Evolutionary conservation across 2,113 vertebrate species (phyloP).

Genomic region (Etheostoma spectabile): DNA sequence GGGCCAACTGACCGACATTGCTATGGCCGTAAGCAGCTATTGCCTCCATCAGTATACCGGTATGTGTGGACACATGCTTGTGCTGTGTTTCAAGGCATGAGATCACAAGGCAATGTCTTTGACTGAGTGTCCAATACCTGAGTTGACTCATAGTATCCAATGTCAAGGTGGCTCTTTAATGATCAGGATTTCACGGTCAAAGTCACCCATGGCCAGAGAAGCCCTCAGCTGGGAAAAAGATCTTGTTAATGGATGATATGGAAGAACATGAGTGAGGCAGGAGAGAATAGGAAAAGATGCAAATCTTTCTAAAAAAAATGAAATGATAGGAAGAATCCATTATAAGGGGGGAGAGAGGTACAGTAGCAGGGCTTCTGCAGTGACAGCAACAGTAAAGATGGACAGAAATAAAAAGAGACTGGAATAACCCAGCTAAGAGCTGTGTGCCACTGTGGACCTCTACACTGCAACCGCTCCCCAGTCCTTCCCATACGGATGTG

Average conservation of each 20-base stretch:
- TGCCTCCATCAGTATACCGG: neutral
- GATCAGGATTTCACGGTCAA: conserved; percentile 21
- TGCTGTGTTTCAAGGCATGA: neutral
- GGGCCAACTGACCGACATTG: neutral
- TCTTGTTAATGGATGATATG: neutral
- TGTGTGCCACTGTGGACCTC: conserved; percentile 8
- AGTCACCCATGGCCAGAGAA: conserved; percentile 7
- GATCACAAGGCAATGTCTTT: conserved; percentile 3
- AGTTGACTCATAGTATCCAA: conserved; percentile 32
- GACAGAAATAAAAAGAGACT: neutral
- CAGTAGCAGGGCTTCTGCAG: conserved; percentile 7
- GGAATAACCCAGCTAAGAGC: conserved; percentile 31
- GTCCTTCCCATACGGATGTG: conserved; percentile 46
- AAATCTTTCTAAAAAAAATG: neutral
- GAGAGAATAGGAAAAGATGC: neutral
- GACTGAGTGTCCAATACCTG: conserved; percentile 8
- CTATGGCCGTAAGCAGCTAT: neutral
- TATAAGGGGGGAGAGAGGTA: neutral
- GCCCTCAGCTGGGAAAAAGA: neutral
- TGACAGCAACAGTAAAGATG: neutral
- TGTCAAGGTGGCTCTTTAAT: conserved; percentile 39
- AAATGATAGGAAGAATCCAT: neutral
- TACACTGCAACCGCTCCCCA: too few relatives aligned
- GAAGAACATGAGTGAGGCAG: neutral
- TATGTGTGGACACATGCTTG: conserved; percentile 1